These are phyloP conservation scores for Epinephelus fuscoguttatus DNA, from an alignment of 2,113 vertebrate species.

Conservation along the genomic window DNA sequence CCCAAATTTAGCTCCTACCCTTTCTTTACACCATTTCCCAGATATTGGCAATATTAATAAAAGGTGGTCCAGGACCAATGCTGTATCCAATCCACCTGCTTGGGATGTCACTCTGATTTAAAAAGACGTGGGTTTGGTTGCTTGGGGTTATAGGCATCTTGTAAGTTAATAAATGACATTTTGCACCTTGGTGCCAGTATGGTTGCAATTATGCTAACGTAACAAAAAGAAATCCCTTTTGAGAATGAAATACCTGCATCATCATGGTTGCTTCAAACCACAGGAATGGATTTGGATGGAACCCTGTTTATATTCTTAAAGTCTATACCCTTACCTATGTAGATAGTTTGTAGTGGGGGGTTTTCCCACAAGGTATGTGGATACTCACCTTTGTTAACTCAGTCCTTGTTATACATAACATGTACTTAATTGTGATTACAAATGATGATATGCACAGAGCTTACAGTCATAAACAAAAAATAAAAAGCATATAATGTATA, in stretches of 20 bases:
- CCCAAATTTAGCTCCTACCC: background rate
- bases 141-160: constrained; percentile 45
- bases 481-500: constrained; percentile 94
- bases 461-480: constrained; percentile 93
- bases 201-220: constrained; percentile 46
- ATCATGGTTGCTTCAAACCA: constrained; percentile 45
- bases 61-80: constrained; percentile 3
- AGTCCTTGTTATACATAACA: constrained; percentile 89
- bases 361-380: constrained; percentile 62
- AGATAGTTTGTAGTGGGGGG: constrained; percentile 60
- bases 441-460: constrained; percentile 98
- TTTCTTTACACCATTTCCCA: constrained; percentile 6
- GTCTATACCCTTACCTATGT: constrained; percentile 51
- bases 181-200: constrained; percentile 43
- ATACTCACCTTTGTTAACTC: constrained; percentile 87
- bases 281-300: constrained; percentile 52
- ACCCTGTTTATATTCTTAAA: constrained; percentile 65
- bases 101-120: constrained; percentile 9
- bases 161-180: constrained; percentile 42
- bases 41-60: constrained; percentile 12
- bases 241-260: constrained; percentile 56
- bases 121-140: constrained; percentile 26
- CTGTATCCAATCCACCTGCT: background rate
- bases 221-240: constrained; percentile 62
- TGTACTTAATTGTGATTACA: constrained; percentile 94